Evolutionary conservation across 2,888 invertebrate species (phyloP).

Genomic region (Apamea sordens): DNA sequence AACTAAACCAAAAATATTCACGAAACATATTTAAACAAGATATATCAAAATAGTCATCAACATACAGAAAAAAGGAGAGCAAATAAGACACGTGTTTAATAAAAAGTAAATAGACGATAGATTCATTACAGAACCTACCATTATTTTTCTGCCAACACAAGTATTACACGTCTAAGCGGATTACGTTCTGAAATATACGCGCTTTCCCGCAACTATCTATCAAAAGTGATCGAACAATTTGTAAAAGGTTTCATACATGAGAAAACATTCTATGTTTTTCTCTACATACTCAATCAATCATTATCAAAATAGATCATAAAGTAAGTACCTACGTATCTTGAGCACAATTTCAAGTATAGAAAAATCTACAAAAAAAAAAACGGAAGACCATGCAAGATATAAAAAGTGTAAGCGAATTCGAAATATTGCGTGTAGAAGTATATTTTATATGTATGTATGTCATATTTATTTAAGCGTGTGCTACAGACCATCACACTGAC

Average conservation of each 20-base stretch:
- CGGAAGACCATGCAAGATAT: not conserved
- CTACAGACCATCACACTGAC: not conserved
- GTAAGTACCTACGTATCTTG: constrained; percentile 2
- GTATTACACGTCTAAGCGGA: constrained; percentile 23
- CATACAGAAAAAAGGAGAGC: not conserved
- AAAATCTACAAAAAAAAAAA: not conserved
- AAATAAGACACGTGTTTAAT: not conserved
- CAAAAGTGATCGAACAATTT: constrained; percentile 58
- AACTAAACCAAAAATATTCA: not conserved
- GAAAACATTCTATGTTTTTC: constrained; percentile 37
- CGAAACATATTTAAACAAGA: not conserved
- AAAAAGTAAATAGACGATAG: not conserved
- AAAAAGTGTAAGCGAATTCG: not conserved
- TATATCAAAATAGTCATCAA: not conserved
- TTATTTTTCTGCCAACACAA: not conserved
- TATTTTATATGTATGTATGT: not conserved
- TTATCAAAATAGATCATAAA: not conserved
- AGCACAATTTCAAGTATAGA: not conserved
- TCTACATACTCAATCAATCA: constrained; percentile 49
- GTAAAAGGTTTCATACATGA: constrained; percentile 33
- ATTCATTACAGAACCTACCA: constrained; percentile 15
- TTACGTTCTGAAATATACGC: constrained; percentile 33
- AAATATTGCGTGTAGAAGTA: not conserved
- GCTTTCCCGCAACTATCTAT: constrained; percentile 46
- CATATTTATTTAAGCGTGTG: not conserved